Percentiles rank a stretch among this genome's conserved stretches.
Conservation (phyloP, 2,113 vertebrate species). For the Lethenteron camtschaticum region DNA sequence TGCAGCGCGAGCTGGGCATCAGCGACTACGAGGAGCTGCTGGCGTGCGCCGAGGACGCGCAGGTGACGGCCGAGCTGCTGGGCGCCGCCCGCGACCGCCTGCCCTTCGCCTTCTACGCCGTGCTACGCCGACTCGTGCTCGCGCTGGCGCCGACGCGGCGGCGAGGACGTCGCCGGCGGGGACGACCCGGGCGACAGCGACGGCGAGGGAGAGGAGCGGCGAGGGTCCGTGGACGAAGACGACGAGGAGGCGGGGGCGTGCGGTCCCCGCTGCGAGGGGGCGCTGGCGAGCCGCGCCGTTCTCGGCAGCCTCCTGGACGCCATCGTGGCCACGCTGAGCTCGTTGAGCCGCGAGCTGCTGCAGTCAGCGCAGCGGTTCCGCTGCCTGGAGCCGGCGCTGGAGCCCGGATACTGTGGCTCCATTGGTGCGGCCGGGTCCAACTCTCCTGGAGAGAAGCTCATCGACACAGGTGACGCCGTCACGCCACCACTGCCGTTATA, state of each 20-base stretch:
- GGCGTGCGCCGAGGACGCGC: neutral
- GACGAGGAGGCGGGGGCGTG: too few species aligned
- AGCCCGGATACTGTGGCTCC: too few species aligned
- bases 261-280: neutral
- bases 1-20: neutral
- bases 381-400: neutral
- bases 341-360: neutral
- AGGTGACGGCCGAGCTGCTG: conserved; percentile 1
- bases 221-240: too few species aligned
- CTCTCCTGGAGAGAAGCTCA: too few species aligned
- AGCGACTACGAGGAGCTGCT: conserved; percentile 3
- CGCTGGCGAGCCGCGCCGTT: neutral
- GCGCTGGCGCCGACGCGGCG: neutral
- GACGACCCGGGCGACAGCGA: too few species aligned
- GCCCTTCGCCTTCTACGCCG: conserved; percentile 1
- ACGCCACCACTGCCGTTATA: too few species aligned
- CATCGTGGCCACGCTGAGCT: neutral
- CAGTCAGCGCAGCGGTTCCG: conserved; percentile 1
- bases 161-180: too few species aligned
- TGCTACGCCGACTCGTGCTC: neutral
- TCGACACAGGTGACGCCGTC: too few species aligned
- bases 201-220: too few species aligned
- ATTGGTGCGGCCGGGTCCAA: too few species aligned
- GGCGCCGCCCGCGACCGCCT: neutral
- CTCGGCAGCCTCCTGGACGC: neutral